Conservation (phyloP, 2,113 vertebrate genomes). For the Petroica traversi region DNA sequence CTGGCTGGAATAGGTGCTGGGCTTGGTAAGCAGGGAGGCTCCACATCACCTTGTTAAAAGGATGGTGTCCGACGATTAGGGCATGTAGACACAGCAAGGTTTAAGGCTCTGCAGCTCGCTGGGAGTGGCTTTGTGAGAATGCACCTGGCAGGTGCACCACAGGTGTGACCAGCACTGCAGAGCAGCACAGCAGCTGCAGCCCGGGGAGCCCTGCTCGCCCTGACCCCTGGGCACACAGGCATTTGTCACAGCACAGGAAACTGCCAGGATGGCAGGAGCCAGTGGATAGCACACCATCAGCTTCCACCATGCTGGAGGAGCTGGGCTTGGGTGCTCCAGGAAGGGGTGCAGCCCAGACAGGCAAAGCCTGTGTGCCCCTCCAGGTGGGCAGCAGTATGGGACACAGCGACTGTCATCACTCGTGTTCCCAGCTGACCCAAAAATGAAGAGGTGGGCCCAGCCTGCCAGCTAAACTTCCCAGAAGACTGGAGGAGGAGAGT, state of each 20-base stretch:
- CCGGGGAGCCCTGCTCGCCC: fast-evolving
- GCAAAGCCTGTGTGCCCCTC: background rate
- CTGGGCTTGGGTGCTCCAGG: background rate
- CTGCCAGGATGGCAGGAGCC: background rate
- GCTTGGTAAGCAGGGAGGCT: background rate
- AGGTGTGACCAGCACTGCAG: background rate
- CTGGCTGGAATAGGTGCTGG: background rate
- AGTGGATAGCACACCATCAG: background rate
- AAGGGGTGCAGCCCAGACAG: background rate
- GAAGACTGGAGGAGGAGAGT: background rate
- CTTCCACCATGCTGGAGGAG: background rate
- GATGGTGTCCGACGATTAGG: background rate
- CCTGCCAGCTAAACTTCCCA: background rate
- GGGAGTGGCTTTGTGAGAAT: background rate
- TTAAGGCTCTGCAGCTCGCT: background rate
- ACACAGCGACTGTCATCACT: background rate
- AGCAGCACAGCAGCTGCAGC: fast-evolving
- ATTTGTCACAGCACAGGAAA: background rate
- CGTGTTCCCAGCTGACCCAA: background rate
- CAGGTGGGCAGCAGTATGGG: background rate
- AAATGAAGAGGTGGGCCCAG: background rate
- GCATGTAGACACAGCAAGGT: background rate
- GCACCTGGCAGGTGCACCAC: background rate
- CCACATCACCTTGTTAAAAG: background rate
- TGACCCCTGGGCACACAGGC: fast-evolving